Evolutionary conservation across 35 echinoderm and acorn worm genomes (phyloP).

Genomic region (Apostichopus japonicus): DNA sequence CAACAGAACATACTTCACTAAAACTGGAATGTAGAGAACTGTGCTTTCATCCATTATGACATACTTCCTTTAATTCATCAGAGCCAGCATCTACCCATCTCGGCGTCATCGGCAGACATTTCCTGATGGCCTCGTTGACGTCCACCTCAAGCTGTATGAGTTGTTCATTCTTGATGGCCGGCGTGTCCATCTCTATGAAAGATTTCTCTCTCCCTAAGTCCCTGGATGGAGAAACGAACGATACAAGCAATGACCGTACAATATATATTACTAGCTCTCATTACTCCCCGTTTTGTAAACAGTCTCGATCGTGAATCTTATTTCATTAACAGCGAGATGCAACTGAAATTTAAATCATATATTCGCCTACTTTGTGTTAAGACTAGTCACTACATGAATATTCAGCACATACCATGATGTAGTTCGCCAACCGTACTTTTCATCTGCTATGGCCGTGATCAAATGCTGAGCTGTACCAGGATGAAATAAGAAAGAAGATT

Average conservation of each 20-base stretch:
- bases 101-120: constrained; percentile 78
- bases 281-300: not conserved
- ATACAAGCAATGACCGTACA: not conserved
- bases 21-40: too few relatives aligned
- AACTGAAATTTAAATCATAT: not conserved
- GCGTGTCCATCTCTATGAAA: constrained; percentile 92
- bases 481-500: not conserved
- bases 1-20: too few relatives aligned
- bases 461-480: constrained; percentile 82
- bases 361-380: not conserved
- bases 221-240: constrained; percentile 51
- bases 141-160: constrained; percentile 63
- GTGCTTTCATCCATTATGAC: not conserved
- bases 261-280: not conserved
- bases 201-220: constrained; percentile 87
- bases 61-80: constrained; percentile 69
- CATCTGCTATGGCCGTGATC: constrained; percentile 90
- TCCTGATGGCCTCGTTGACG: constrained; percentile 85
- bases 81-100: constrained; percentile 70
- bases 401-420: constrained; percentile 90
- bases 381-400: too few relatives aligned
- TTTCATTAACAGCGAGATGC: not conserved
- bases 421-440: constrained; percentile 85
- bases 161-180: constrained; percentile 66
- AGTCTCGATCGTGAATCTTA: not conserved